phyloP scores from a whole-genome alignment of 1,140 invertebrate species.

The Drosophila serrata region DNA sequence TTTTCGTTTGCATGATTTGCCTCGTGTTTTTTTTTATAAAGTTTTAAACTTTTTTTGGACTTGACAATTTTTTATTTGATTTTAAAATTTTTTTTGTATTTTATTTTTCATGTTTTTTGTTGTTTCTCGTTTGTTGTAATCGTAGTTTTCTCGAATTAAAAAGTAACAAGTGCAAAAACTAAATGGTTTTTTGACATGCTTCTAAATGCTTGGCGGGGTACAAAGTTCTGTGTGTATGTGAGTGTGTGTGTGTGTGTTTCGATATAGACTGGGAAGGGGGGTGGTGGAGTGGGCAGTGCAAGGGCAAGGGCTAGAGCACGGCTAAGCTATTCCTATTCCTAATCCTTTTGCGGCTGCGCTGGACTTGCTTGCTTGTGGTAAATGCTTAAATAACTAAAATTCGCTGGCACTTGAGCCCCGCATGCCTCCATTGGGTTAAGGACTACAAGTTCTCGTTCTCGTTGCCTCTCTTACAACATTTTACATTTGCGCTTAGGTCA shows the following conservation, averaged over 20 bases:
- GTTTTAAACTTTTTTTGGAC: slow-evolving; percentile 80
- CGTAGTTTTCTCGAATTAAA: slow-evolving; percentile 60
- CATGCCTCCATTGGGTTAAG: slow-evolving; percentile 66
- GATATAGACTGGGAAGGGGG: slow-evolving; percentile 28
- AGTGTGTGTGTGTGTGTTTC: slow-evolving; percentile 13
- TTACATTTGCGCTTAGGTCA: slow-evolving; percentile 50
- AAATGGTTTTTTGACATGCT: slow-evolving; percentile 55
- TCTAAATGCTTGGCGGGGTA: slow-evolving; percentile 71
- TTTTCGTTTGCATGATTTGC: slow-evolving; percentile 54
- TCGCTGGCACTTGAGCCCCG: slow-evolving; percentile 66
- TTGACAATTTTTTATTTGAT: slow-evolving; percentile 49
- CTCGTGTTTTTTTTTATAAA: slow-evolving; percentile 57
- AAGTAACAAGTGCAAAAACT: slow-evolving; percentile 73
- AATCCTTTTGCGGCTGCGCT: slow-evolving; percentile 38
- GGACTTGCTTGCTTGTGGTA: slow-evolving; percentile 49
- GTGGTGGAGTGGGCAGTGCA: slow-evolving; percentile 38
- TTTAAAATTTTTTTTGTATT: slow-evolving; percentile 53
- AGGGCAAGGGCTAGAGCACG: slow-evolving; percentile 16
- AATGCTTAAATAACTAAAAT: slow-evolving; percentile 80
- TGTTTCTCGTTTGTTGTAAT: slow-evolving; percentile 37
- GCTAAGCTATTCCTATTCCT: slow-evolving; percentile 10
- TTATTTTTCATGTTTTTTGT: slow-evolving; percentile 38
- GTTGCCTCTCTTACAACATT: slow-evolving; percentile 49
- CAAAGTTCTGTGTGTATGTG: slow-evolving; percentile 9
- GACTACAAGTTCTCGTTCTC: slow-evolving; percentile 46